Evolutionary conservation across 2,113 vertebrate species (phyloP).

Genomic region (Neopipo cinnamomea): DNA sequence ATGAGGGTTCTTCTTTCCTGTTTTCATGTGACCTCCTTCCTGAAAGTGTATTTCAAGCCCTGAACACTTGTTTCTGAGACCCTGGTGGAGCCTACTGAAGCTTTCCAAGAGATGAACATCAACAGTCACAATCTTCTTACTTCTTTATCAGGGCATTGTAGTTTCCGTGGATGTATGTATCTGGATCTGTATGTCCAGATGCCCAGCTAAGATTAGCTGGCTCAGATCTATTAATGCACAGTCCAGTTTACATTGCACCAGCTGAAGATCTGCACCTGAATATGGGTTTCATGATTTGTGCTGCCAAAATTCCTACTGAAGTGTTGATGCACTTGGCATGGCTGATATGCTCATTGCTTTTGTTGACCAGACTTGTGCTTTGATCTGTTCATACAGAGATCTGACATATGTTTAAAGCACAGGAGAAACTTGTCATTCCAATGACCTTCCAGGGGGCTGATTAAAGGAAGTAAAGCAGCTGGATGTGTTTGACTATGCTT

Average conservation of each 20-base stretch:
- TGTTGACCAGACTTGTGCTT: not conserved
- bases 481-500: not conserved
- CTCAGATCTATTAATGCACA: not conserved
- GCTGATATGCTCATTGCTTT: not conserved
- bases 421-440: not conserved
- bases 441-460: not conserved
- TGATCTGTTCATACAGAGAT: not conserved
- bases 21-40: not conserved
- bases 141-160: not conserved
- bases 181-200: not conserved
- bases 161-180: not conserved
- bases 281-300: not conserved
- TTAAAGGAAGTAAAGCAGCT: slow-evolving; percentile 10
- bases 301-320: not conserved
- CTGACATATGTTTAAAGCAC: not conserved
- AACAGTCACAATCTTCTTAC: not conserved
- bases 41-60: not conserved
- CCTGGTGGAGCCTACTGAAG: not conserved
- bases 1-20: not conserved
- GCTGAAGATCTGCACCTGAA: not conserved
- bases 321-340: not conserved
- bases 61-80: not conserved
- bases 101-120: not conserved
- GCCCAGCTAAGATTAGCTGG: not conserved
- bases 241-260: not conserved